Conservation (phyloP, 2,888 invertebrate species). For the Clusia tigrina region DNA sequence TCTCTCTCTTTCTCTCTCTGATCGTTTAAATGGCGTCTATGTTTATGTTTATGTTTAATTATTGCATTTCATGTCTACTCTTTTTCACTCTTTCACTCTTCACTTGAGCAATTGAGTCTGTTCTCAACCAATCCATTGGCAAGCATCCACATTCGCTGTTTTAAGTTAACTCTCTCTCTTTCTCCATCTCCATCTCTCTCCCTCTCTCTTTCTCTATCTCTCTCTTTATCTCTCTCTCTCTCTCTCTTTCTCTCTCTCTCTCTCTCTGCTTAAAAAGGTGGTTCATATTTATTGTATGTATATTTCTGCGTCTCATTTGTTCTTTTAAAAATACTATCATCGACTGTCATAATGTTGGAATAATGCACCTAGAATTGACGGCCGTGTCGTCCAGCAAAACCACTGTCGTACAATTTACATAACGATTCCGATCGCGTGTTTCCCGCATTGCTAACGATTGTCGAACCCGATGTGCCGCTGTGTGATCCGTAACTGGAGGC, state of each 20-base stretch:
- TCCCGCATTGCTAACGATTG: slow-evolving; percentile 64
- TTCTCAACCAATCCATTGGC: slow-evolving; percentile 8
- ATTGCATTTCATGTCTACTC: not conserved
- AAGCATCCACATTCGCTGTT: not conserved
- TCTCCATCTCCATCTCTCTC: not conserved
- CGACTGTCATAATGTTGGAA: not conserved
- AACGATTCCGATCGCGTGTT: slow-evolving; percentile 75
- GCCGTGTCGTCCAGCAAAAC: slow-evolving; percentile 71
- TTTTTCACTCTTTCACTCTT: not conserved
- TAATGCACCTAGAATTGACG: slow-evolving; percentile 52
- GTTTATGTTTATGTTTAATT: not conserved
- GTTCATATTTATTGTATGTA: slow-evolving; percentile 16
- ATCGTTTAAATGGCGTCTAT: slow-evolving; percentile 27
- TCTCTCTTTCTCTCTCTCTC: slow-evolving; percentile 16
- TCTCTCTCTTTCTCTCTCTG: slow-evolving; percentile 14
- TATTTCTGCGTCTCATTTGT: slow-evolving; percentile 16
- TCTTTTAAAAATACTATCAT: slow-evolving; percentile 1
- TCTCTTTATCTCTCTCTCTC: slow-evolving; percentile 17
- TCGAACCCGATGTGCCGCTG: slow-evolving; percentile 44
- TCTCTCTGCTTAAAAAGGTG: slow-evolving; percentile 28
- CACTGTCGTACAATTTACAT: slow-evolving; percentile 86
- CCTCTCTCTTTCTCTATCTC: not conserved
- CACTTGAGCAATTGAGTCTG: too few relatives aligned
- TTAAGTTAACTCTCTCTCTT: not conserved
- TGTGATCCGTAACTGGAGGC: slow-evolving; percentile 44